A percentile compares a stretch with the other conserved stretches of the same genome.
phyloP scores from a whole-genome alignment of 2,888 invertebrate genomes.

The Acanthacorydalis orientalis region DNA sequence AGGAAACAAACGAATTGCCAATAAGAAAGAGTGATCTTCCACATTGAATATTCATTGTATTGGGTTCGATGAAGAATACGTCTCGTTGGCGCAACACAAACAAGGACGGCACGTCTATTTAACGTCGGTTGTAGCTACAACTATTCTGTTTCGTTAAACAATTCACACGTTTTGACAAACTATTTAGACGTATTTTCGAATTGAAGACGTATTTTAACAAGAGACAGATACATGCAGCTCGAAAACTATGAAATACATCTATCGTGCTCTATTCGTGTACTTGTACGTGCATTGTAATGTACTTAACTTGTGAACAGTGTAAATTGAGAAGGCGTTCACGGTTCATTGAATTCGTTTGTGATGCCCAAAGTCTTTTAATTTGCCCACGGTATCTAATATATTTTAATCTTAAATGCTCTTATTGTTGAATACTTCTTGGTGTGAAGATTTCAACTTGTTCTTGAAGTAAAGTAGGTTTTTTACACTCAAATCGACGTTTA shows the following conservation, averaged over 20 bases:
- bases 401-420: background rate
- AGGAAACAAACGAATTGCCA: slow-evolving; percentile 2
- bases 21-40: slow-evolving; percentile 2
- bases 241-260: too few relatives aligned
- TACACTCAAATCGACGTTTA: too few relatives aligned
- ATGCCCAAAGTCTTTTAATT: background rate
- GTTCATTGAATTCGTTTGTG: background rate
- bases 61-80: background rate
- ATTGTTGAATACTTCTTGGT: background rate
- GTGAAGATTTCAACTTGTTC: background rate
- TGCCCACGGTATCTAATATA: background rate
- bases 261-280: too few relatives aligned
- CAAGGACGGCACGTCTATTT: too few relatives aligned
- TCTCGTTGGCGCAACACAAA: too few relatives aligned
- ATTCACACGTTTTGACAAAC: too few relatives aligned
- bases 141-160: too few relatives aligned
- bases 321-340: background rate
- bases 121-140: too few relatives aligned
- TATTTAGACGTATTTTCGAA: too few relatives aligned
- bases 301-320: background rate
- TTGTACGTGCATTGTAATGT: background rate
- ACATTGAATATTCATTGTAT: background rate
- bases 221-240: too few relatives aligned
- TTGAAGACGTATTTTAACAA: too few relatives aligned
- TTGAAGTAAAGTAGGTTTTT: too few relatives aligned